Base-by-base conservation (phyloP, 2,888 invertebrate species). In the Halictus quadricinctus region DNA sequence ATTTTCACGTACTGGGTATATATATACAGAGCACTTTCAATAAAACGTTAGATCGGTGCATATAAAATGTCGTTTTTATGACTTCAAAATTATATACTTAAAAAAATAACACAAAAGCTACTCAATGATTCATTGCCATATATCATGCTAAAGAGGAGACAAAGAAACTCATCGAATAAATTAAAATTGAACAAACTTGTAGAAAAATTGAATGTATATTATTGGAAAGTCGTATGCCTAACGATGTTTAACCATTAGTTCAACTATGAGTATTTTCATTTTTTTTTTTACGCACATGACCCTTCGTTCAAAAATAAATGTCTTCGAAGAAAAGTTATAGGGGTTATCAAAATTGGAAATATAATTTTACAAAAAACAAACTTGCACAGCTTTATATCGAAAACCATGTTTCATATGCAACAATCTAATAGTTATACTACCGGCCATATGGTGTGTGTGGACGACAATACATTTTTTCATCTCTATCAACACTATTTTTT, bases 21-120 rank as follows among this genome's bases (percentile, higher is more conserved):
- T 41, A 74, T 79, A 64, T 36, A 36, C 83, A 80, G 82, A 89
- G 85, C 87, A 69, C 64, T 83, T 85, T 70, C 76, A 78, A 73
- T 72, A 73, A 84, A 72, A 72, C 1, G 25, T 41, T 64, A 64
- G n/a, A 43, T 70, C 12, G 41, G 21, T 70, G 70, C 70, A 70
- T 70, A 70, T 43, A 43, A 70, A 70, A 70, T 70, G 43, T 70
- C n/a, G 43, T n/a, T 43, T n/a, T n/a, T 12, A n/a, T 43, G 18
- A n/a, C n/a, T 41, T n/a, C n/a, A 13, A 13, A 69, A 64, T 36
- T 36, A 1, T n/a, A 41, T 36, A 41, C 10, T 54, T 41, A 3
- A 18, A 36, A 69, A 21, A 43, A 41, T 41, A 69, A 43, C 1
- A 70, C 2, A 70, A 36, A 70, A 12, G 70, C 36, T 41, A 43